These are phyloP conservation scores for Thymelicus acteon DNA, from an alignment of 2,888 invertebrate species.

Conservation along the genomic window DNA sequence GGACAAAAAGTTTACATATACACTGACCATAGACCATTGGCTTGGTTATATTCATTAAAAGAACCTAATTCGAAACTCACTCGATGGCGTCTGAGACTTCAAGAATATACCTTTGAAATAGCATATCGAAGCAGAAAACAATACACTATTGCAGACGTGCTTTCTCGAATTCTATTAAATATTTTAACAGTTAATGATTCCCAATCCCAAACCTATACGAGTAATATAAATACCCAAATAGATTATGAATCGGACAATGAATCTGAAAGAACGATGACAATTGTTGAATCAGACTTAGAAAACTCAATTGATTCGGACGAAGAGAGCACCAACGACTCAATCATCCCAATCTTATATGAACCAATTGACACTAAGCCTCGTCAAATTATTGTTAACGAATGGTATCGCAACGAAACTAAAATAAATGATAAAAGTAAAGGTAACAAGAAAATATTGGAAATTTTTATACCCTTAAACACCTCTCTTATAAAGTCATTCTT, in stretches of 20 bases:
- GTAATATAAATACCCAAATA: not conserved
- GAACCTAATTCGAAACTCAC: conserved; percentile 8
- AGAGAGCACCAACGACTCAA: not conserved
- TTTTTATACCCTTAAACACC: conserved; percentile 26
- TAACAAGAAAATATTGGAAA: conserved; percentile 37
- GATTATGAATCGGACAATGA: not conserved
- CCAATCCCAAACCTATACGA: not conserved
- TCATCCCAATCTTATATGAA: conserved; percentile 48
- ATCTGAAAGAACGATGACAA: not conserved
- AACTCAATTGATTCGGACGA: too few species aligned
- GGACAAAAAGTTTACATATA: conserved; percentile 48
- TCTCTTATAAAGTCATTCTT: conserved; percentile 39
- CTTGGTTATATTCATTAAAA: conserved; percentile 6
- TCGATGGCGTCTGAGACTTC: conserved; percentile 6
- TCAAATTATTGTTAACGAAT: conserved; percentile 45
- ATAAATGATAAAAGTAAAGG: conserved; percentile 43
- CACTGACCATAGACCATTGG: conserved; percentile 11
- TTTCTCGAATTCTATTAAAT: not conserved
- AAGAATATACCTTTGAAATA: conserved; percentile 22
- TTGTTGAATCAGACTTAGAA: not conserved
- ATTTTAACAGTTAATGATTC: not conserved
- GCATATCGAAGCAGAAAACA: conserved; percentile 31
- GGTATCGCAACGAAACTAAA: conserved; percentile 42
- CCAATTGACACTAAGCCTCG: conserved; percentile 50
- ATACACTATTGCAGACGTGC: conserved; percentile 39